Evolutionary conservation across 2,797 vertebrate species (phyloP).

Genomic region (Sebastes diaconus): DNA sequence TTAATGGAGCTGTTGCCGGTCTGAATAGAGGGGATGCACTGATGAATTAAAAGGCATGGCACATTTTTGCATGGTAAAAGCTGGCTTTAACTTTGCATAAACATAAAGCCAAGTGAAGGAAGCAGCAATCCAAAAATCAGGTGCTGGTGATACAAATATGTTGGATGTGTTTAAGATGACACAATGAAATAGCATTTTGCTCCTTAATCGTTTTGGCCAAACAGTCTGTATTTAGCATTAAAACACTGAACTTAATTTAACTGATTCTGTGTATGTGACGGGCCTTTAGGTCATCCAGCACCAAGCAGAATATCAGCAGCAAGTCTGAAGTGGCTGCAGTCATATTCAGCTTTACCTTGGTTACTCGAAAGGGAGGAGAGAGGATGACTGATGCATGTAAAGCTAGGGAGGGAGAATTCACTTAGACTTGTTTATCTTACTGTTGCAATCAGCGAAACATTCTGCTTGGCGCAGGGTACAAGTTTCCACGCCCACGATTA

Average conservation of each 20-base stretch:
- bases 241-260: not conserved
- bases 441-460: not conserved
- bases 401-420: not conserved
- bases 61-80: not conserved
- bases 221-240: not conserved
- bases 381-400: conserved; percentile 27
- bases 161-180: not conserved
- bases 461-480: not conserved
- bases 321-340: not conserved
- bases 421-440: conserved; percentile 19
- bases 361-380: conserved; percentile 23
- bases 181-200: not conserved
- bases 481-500: not conserved
- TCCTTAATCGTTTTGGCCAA: not conserved
- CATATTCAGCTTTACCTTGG: not conserved
- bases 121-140: not conserved
- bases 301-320: not conserved
- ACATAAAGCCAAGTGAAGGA: not conserved
- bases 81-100: not conserved
- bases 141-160: not conserved
- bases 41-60: not conserved
- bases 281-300: too few species aligned
- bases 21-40: too few species aligned
- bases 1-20: not conserved
- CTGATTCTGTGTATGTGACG: not conserved